Base-by-base conservation (phyloP, 1,140 invertebrate genomes). In the Euwallacea fornicatus region DNA sequence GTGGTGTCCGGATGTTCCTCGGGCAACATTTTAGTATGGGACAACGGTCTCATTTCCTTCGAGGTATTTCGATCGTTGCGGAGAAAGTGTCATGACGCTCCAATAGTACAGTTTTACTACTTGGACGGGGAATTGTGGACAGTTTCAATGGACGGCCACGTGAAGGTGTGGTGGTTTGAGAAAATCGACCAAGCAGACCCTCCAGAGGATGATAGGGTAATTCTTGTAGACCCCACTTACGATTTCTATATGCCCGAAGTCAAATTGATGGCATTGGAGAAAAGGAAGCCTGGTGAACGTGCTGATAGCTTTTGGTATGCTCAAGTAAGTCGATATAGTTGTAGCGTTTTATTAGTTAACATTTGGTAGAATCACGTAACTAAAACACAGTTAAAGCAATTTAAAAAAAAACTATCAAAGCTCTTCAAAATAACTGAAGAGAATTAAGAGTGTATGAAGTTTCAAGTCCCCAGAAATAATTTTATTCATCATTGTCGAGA, bases 21-120 rank as follows among this genome's bases (percentile, higher is more conserved):
- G 93, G 94, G 94, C 11, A 96, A 96, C 79, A 89, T 97, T 78
- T 80, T 96, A 53, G 83, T 96, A 0, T 97, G 95, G 94, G 92
- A 96, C 75, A 91, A 89, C 68, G 91, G 90, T 15, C 82, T 94
- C 3, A 94, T 96, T 13, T 94, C 93, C 83, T 82, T 94, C 7
- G 91, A 94, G 85, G 86, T 93, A 0, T 88, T 86, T 41, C 84
- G 87, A 74, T 90, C 88, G 71, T 86, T 86, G 55, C 83, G 87
- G 42, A 89, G 89, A 77, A 81, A 86, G 0, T 95, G 93, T 80
- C 94, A 97, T 75, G 78, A 83, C 2, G 88, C 85, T 42, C 85
- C 89, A 11, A 91, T 94, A 44, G 86, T 87, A 10, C 89, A 92
- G 76, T 89, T 97, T 63, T 86, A 91, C 68, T 88, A 88, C 76